Conservation (phyloP, 2,797 vertebrate genomes). For the Sarcoramphus papa region DNA sequence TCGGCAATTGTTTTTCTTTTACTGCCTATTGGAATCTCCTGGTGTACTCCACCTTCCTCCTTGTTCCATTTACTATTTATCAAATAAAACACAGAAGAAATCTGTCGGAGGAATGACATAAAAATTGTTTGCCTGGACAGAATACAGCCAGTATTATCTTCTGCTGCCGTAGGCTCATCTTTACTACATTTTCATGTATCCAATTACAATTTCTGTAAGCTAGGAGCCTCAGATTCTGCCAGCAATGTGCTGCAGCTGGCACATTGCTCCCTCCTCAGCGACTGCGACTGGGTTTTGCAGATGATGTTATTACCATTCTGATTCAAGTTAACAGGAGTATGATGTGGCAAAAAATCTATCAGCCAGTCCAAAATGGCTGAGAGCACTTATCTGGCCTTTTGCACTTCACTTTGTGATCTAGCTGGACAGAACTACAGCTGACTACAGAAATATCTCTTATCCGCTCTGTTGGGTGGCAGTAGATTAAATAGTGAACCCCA, state of each 20-base stretch:
- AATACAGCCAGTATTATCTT: neutral
- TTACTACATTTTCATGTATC: constrained; percentile 1
- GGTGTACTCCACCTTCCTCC: neutral
- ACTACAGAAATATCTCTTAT: neutral
- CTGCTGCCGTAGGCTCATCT: neutral
- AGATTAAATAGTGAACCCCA: neutral
- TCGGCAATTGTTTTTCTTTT: neutral
- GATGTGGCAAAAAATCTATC: neutral
- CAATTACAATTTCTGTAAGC: neutral
- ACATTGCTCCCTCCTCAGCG: neutral
- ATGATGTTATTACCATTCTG: neutral
- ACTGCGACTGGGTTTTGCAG: neutral
- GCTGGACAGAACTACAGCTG: neutral
- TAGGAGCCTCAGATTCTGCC: neutral
- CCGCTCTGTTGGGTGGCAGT: neutral
- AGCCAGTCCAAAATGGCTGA: neutral
- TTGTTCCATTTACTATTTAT: neutral
- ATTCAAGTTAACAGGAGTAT: neutral
- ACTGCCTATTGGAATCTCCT: neutral
- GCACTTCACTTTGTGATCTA: neutral
- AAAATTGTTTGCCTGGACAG: neutral
- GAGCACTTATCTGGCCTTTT: neutral
- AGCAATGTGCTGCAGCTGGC: neutral
- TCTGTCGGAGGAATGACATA: neutral
- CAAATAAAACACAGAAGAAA: neutral